Evolutionary conservation across 2,113 vertebrate genomes (phyloP), one percentile per base, ranked within the genome.

Genomic region (Podarcis raffonei): DNA sequence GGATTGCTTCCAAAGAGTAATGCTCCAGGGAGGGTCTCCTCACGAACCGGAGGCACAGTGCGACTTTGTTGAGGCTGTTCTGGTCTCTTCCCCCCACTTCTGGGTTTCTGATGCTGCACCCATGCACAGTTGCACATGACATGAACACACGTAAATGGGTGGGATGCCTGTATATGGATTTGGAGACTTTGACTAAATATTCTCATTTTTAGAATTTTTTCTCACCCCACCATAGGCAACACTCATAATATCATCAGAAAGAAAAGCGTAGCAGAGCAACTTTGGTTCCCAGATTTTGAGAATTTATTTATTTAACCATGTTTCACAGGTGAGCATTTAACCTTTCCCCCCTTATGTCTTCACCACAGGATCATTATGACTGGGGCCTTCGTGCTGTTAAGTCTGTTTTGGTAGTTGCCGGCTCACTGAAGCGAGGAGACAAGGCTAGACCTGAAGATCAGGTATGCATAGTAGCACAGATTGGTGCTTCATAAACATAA

Each of bases 391-490:
- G 94, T 75, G 97, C 97, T 89, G 91, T 98, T 76, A 98, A 98
- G 85, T 97, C 97, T 76, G 95, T 98, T 91, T 94, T 98, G 90
- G 94, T 98, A 86, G 96, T 97, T 89, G 97, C 97, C 87, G 97
- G 97, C 1, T 94, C 94, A 2, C 92, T 98, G 92, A 98, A 97
- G 95, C 85, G 95, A 94, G 95, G 92, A 93, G 96, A 97, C 83
- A 97, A 96, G 84, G 96, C 89, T 5, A 97, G 95, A 91, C 95
- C 96, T 27, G 97, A 98, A 86, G 95, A 98, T 48, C 97, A 98
- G 96, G 97, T 98, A 95, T 65, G 93, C 81, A 59, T 32, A 57
- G 3, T 53, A n/a, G 22, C 87, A 23, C 74, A 81, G 71, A 3
- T 18, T n/a, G 79, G 20, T n/a, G 7, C 7, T 30, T 68, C 75